A percentile compares a stretch with the other conserved stretches of the same genome.
Evolutionary conservation across 2,888 invertebrate species (phyloP).

Genomic region (Chouioia cunea): DNA sequence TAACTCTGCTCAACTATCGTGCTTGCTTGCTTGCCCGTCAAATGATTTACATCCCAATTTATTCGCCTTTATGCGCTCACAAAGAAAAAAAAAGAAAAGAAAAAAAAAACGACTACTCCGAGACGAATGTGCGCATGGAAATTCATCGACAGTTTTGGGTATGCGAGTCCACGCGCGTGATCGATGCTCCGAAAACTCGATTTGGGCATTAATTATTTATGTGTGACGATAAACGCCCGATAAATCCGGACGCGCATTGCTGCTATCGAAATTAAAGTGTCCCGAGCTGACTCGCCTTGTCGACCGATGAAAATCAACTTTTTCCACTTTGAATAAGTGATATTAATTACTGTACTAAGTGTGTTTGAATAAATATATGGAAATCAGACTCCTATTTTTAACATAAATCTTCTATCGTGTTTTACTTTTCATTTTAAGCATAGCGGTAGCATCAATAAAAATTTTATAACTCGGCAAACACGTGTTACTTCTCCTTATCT

Average conservation of each 20-base stretch:
- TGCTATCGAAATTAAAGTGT: conserved; percentile 28
- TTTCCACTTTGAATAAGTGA: too few species aligned
- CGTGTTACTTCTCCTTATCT: too few species aligned
- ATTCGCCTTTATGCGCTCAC: conserved; percentile 24
- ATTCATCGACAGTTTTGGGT: conserved; percentile 3
- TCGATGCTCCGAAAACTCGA: neutral
- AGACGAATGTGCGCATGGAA: neutral
- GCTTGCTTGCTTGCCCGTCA: neutral
- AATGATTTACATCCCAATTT: conserved; percentile 48
- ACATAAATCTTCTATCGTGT: too few species aligned
- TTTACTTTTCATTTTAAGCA: too few species aligned
- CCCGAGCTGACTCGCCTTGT: neutral
- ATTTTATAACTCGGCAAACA: too few species aligned
- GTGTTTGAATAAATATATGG: too few species aligned
- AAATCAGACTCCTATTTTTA: too few species aligned
- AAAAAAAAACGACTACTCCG: neutral
- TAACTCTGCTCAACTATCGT: neutral
- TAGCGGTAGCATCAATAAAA: too few species aligned
- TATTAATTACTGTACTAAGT: neutral
- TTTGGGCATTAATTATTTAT: conserved; percentile 43
- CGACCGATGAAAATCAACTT: too few species aligned
- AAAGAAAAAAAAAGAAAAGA: conserved; percentile 9
- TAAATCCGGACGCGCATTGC: conserved; percentile 33
- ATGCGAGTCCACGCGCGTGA: conserved; percentile 25
- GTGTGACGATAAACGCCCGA: conserved; percentile 35